Evolutionary conservation across 2,113 vertebrate genomes (phyloP).

Genomic region (Megaceryle maxima): DNA sequence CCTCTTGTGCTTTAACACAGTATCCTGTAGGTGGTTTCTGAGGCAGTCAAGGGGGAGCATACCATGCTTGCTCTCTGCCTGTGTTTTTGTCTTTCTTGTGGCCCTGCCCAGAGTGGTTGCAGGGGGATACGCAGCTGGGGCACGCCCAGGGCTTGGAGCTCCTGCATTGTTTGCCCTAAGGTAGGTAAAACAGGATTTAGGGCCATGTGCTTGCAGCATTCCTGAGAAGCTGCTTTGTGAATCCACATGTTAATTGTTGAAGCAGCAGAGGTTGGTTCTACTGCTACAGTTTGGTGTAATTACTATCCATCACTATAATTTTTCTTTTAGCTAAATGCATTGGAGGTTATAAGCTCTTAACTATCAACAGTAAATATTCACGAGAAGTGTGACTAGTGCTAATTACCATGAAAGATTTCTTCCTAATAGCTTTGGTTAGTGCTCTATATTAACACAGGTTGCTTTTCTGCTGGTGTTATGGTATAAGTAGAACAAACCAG

Average conservation of each 20-base stretch:
- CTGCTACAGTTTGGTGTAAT: constrained; percentile 56
- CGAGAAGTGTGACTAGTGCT: constrained; percentile 8
- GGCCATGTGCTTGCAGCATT: neutral
- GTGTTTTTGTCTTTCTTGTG: neutral
- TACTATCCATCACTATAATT: constrained; percentile 63
- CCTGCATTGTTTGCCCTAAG: neutral
- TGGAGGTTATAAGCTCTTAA: constrained; percentile 63
- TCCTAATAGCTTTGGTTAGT: constrained; percentile 9
- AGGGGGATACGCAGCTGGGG: neutral
- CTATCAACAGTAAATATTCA: constrained; percentile 59
- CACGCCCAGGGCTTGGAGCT: neutral
- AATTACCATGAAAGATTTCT: constrained; percentile 54
- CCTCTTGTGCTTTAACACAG: neutral
- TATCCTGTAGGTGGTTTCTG: neutral
- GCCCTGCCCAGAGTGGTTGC: neutral
- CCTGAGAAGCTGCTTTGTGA: neutral
- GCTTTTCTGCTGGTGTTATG: neutral
- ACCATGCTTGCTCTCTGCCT: neutral
- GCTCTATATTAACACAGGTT: neutral
- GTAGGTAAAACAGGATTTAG: neutral
- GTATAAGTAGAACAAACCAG: neutral
- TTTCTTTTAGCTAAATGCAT: constrained; percentile 66
- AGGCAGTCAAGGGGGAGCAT: neutral
- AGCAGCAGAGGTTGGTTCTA: constrained; percentile 55
- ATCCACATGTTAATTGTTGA: neutral